Base-by-base conservation (phyloP, 2,797 vertebrate genomes). In the Falco rusticolus region DNA sequence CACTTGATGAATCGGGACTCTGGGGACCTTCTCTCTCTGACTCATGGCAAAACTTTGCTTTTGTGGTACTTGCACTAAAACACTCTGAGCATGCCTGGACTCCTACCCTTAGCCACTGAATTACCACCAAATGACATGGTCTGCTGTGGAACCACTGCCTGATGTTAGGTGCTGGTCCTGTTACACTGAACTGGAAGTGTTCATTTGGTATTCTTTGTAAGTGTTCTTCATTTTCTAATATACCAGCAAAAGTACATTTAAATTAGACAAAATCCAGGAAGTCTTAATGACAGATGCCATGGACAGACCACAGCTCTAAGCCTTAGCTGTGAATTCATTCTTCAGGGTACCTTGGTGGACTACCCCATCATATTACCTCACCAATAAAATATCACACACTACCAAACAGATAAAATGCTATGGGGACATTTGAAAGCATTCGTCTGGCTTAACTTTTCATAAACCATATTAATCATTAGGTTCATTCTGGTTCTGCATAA, bases 41-140 rank as follows among this genome's bases (percentile, higher is more conserved):
- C 8, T 78, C 11, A 9, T 31, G 7, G 2, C 16, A 57, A 50
- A 91, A 74, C 37, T 56, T 91, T 48, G 2, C 16, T 6, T 60
- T 83, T 0, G 0, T 53, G 33, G 3, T 51, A 17, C 12, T 84
- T 11, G 8, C 21, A 65, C 6, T 16, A 29, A 24, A 68, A 39
- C 11, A 31, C 14, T 53, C 22, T 74, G 18, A 59, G 22, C 11
- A 10, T 29, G 6, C 7, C 17, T 37, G 5, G 5, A 21, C 78
- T 90, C 25, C 24, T 57, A 5, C 17, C 3, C n/a, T 70, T 56
- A 37, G 15, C 21, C 13, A 20, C 9, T 13, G 48, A 91, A 34
- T 39, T 63, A 16, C 4, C 10, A 16, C 0, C 0, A 0, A 50
- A 48, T 15, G 2, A 77, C 1, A 0, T 29, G 26, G 5, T 39